Percentiles rank a stretch among this genome's conserved stretches.
Conservation (phyloP, 1,140 invertebrate species). For the Bicyclus anynana region DNA sequence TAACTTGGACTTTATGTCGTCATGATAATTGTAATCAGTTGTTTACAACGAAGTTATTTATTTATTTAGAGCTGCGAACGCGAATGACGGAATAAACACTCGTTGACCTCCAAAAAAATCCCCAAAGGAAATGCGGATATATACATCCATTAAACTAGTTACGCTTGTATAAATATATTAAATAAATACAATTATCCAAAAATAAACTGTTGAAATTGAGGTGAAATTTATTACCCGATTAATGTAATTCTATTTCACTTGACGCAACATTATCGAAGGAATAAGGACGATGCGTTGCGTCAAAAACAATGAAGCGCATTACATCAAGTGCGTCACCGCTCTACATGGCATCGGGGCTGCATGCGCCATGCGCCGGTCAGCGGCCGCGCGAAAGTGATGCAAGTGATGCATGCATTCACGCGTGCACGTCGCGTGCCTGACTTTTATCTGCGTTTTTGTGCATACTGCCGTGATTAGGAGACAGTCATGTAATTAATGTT, state of each 20-base stretch:
- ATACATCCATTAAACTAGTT: too few relatives aligned
- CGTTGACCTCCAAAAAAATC: too few relatives aligned
- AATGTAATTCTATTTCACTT: background rate
- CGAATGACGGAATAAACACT: too few relatives aligned
- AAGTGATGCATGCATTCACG: conserved; percentile 30
- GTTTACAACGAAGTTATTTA: too few relatives aligned
- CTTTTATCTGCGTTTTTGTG: conserved; percentile 11
- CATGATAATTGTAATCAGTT: too few relatives aligned
- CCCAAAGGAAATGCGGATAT: too few relatives aligned
- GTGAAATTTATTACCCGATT: background rate
- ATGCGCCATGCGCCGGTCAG: too few relatives aligned
- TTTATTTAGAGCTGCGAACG: too few relatives aligned
- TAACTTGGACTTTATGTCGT: too few relatives aligned
- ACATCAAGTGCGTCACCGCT: conserved; percentile 36
- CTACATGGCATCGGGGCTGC: conserved; percentile 34
- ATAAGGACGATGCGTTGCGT: conserved; percentile 15
- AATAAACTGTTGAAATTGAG: background rate
- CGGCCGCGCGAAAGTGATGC: conserved; percentile 34
- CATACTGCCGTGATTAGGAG: background rate
- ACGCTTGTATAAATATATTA: too few relatives aligned
- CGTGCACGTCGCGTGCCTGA: conserved; percentile 27
- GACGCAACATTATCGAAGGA: conserved; percentile 2
- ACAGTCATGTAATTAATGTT: conserved; percentile 5
- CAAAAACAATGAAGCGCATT: conserved; percentile 30
- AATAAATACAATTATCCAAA: too few relatives aligned